phyloP scores from a whole-genome alignment of 30 jellyfish, hydroid and myxozoan species.

The Mastigias papua region DNA sequence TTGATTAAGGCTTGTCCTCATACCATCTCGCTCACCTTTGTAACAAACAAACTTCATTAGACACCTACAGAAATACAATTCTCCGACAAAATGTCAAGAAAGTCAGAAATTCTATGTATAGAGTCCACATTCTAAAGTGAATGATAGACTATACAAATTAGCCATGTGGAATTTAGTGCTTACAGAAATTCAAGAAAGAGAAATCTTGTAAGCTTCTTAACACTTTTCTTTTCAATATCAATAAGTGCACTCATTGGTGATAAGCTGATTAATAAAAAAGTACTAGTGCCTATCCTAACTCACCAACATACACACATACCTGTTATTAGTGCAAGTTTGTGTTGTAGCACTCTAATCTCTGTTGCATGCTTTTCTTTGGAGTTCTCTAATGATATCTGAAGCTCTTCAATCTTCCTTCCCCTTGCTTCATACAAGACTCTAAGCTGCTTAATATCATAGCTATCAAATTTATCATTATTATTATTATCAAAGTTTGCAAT shows the following conservation, averaged over 20 bases:
- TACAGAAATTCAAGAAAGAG: too few relatives aligned
- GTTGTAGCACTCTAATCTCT: conserved; percentile 79
- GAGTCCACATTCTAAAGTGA: too few relatives aligned
- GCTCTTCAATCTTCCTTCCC: conserved; percentile 85
- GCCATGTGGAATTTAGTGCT: too few relatives aligned
- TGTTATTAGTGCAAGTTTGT: conserved; percentile 62
- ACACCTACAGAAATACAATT: not conserved
- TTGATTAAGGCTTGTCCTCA: conserved; percentile 63
- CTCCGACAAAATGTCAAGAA: not conserved
- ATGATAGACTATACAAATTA: too few relatives aligned
- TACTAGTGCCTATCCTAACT: not conserved
- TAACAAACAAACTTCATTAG: not conserved
- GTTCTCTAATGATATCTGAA: conserved; percentile 49
- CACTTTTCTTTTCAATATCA: too few relatives aligned
- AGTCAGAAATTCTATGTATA: too few relatives aligned
- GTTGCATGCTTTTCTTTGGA: conserved; percentile 52
- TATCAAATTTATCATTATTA: not conserved
- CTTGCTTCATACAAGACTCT: conserved; percentile 86
- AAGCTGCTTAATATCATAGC: conserved; percentile 56
- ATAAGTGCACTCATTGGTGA: too few relatives aligned
- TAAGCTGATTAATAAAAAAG: too few relatives aligned
- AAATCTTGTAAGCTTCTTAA: too few relatives aligned
- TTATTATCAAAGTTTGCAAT: not conserved
- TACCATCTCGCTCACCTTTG: conserved; percentile 87
- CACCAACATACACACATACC: conserved; percentile 43